These are phyloP conservation scores for Limonius californicus DNA, from an alignment of 1,140 invertebrate genomes.

Conservation along the genomic window DNA sequence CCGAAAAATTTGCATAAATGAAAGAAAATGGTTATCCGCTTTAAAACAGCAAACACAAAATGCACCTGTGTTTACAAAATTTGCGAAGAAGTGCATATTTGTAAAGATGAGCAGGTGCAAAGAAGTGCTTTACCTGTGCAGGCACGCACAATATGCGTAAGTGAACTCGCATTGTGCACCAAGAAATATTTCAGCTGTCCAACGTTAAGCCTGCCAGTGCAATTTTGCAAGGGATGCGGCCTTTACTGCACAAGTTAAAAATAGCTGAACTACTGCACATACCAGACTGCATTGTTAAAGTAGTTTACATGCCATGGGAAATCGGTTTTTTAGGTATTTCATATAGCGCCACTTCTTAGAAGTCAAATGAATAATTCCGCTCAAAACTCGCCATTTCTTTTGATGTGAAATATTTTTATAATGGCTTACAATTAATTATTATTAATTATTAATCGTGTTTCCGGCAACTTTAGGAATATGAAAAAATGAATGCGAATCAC, in stretches of 20 bases:
- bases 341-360: no score
- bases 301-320: not conserved
- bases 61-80: constrained; percentile 6
- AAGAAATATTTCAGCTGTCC: constrained; percentile 19
- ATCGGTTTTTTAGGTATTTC: no score
- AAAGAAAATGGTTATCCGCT: no score
- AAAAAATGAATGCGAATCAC: no score
- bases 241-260: not conserved
- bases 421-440: no score
- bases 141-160: constrained; percentile 17
- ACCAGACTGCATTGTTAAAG: constrained; percentile 13
- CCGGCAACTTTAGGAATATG: no score
- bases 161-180: constrained; percentile 14
- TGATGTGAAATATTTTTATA: no score
- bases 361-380: no score
- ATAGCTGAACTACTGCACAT: not conserved
- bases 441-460: no score
- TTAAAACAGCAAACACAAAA: not conserved
- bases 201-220: not conserved
- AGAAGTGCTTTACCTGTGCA: not conserved
- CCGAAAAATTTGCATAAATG: no score
- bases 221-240: not conserved
- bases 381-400: no score
- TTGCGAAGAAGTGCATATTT: not conserved
- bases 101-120: not conserved